Conservation (phyloP, 2,888 invertebrate genomes). For the Caenorhabditis auriculariae region DNA sequence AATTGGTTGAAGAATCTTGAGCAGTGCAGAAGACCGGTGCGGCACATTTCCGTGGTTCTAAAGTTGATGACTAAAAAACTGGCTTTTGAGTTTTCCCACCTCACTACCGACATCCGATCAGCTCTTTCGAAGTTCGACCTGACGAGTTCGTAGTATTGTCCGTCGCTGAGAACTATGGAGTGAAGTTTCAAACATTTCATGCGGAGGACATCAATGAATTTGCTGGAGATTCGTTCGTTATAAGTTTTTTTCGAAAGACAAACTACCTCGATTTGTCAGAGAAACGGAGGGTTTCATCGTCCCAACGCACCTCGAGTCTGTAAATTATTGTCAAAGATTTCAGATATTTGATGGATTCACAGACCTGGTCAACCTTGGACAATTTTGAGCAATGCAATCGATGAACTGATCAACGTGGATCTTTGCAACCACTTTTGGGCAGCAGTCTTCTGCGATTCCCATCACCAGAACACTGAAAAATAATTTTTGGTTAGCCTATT, state of each 20-base stretch:
- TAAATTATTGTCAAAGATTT: not conserved
- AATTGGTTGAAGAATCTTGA: slow-evolving; percentile 90
- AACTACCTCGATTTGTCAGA: slow-evolving; percentile 86
- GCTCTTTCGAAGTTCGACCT: slow-evolving; percentile 99
- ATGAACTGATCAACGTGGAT: slow-evolving; percentile 89
- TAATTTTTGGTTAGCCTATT: not conserved
- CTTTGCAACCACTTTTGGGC: slow-evolving; percentile 82
- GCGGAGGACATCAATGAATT: slow-evolving; percentile 94
- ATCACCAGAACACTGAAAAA: slow-evolving; percentile 83
- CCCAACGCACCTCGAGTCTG: slow-evolving; percentile 92
- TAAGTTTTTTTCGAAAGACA: not conserved
- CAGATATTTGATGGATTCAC: too few species aligned
- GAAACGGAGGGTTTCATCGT: slow-evolving; percentile 94
- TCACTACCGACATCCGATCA: slow-evolving; percentile 90
- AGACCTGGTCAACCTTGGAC: slow-evolving; percentile 76
- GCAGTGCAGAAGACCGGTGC: slow-evolving; percentile 89
- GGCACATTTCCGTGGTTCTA: slow-evolving; percentile 89
- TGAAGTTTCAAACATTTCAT: slow-evolving; percentile 89
- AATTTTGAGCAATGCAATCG: slow-evolving; percentile 92
- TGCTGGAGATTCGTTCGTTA: slow-evolving; percentile 69
- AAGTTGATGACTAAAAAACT: slow-evolving; percentile 1
- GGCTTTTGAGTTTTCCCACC: slow-evolving; percentile 19
- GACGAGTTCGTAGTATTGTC: slow-evolving; percentile 97
- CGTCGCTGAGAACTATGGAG: slow-evolving; percentile 92
- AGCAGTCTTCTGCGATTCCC: slow-evolving; percentile 94